Evolutionary conservation across 2,888 invertebrate species (phyloP).

Genomic region (Drosophila austrosaltans): DNA sequence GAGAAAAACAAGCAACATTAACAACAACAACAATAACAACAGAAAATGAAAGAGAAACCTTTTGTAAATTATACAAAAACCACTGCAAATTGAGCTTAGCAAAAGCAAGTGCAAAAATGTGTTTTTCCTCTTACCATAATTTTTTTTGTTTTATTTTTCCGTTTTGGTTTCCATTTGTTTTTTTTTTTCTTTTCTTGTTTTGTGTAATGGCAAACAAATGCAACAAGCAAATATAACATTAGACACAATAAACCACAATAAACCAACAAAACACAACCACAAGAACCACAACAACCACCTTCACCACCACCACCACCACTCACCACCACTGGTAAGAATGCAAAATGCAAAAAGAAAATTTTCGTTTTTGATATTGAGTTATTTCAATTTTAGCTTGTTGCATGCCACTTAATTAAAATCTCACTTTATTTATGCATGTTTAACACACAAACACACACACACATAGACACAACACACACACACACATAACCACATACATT

Average conservation of each 20-base stretch:
- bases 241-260: slow-evolving; percentile 32
- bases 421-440: slow-evolving; percentile 28
- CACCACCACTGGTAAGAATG: slow-evolving; percentile 68
- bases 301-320: slow-evolving; percentile 43
- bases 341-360: slow-evolving; percentile 62
- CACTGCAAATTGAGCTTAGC: slow-evolving; percentile 70
- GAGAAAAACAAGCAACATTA: slow-evolving; percentile 24
- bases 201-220: slow-evolving; percentile 43
- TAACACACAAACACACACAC: slow-evolving; percentile 13
- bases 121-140: not conserved
- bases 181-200: slow-evolving; percentile 16
- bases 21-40: slow-evolving; percentile 27
- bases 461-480: slow-evolving; percentile 43
- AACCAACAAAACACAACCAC: slow-evolving; percentile 26
- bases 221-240: slow-evolving; percentile 36
- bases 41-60: slow-evolving; percentile 29
- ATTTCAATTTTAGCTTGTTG: slow-evolving; percentile 30
- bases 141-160: not conserved
- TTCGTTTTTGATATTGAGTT: slow-evolving; percentile 44
- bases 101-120: slow-evolving; percentile 15
- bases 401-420: slow-evolving; percentile 43
- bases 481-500: slow-evolving; percentile 38
- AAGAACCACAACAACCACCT: slow-evolving; percentile 40
- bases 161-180: not conserved
- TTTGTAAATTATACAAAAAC: slow-evolving; percentile 58